These are phyloP conservation scores for Diadophis punctatus DNA, from an alignment of 2,113 vertebrate genomes.

Conservation along the genomic window DNA sequence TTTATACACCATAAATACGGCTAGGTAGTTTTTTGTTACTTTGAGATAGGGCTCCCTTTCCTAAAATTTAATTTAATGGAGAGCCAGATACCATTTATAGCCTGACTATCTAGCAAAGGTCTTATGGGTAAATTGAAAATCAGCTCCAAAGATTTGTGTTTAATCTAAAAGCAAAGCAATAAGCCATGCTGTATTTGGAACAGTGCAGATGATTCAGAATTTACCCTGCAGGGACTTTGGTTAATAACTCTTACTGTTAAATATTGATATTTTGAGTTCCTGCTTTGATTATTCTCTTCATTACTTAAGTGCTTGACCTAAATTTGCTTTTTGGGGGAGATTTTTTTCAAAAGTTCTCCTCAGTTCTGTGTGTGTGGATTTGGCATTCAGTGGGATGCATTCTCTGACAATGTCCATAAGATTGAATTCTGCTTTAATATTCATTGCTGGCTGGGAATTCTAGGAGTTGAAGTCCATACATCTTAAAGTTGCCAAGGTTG, in stretches of 20 bases:
- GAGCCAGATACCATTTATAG: not conserved
- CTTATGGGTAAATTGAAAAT: not conserved
- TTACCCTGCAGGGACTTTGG: not conserved
- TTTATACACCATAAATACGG: rapidly evolving
- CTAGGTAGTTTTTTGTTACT: rapidly evolving
- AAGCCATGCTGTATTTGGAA: not conserved
- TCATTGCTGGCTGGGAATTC: not conserved
- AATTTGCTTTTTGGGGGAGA: not conserved
- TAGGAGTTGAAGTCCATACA: not conserved
- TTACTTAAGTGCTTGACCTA: not conserved
- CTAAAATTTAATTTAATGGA: rapidly evolving
- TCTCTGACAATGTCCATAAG: not conserved
- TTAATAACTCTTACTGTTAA: slow-evolving; percentile 2
- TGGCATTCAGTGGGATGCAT: not conserved
- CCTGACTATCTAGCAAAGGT: not conserved
- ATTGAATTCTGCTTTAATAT: not conserved
- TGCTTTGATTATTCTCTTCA: not conserved
- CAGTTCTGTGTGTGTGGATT: not conserved
- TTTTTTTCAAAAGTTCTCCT: not conserved
- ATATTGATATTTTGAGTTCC: not conserved
- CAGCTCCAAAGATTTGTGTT: not conserved
- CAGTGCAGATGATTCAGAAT: not conserved
- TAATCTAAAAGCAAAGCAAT: not conserved
- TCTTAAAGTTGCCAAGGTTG: not conserved
- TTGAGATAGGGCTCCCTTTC: not conserved